phyloP scores from a whole-genome alignment of 2,113 vertebrate genomes.

The Gallinago paraguaiae region DNA sequence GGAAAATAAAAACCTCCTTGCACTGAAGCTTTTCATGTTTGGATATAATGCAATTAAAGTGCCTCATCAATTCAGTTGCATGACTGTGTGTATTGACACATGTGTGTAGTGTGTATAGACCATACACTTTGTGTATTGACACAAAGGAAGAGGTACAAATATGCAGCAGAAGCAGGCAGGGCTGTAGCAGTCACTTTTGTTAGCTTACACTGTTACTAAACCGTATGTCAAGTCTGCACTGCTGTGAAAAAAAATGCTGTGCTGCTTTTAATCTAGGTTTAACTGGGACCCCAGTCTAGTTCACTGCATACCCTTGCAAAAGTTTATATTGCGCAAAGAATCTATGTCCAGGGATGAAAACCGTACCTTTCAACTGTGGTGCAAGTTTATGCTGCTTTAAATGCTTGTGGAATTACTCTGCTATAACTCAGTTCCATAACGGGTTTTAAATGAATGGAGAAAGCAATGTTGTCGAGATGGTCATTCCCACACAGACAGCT shows the following conservation, averaged over 20 bases:
- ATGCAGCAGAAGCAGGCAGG: background rate
- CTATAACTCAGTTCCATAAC: background rate
- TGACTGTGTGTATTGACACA: background rate
- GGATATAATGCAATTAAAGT: background rate
- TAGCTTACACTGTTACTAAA: background rate
- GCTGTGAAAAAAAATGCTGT: background rate
- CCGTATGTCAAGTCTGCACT: background rate
- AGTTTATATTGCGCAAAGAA: background rate
- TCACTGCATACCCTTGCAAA: background rate
- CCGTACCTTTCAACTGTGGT: background rate
- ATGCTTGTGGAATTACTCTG: background rate
- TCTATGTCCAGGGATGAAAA: background rate
- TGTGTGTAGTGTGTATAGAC: too few relatives aligned
- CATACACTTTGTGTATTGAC: too few relatives aligned
- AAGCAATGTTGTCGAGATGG: fast-evolving
- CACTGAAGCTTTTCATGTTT: background rate
- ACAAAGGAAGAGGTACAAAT: background rate
- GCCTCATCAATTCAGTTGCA: background rate
- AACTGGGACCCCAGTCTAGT: background rate
- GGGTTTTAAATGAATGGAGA: background rate
- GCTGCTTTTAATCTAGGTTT: background rate
- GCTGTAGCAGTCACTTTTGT: background rate
- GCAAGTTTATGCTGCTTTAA: background rate
- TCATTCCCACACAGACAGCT: background rate
- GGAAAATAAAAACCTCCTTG: background rate